These are phyloP conservation scores for Scelioninae gen. 2 DNA, from an alignment of 2,888 invertebrate species.

Conservation along the genomic window DNA sequence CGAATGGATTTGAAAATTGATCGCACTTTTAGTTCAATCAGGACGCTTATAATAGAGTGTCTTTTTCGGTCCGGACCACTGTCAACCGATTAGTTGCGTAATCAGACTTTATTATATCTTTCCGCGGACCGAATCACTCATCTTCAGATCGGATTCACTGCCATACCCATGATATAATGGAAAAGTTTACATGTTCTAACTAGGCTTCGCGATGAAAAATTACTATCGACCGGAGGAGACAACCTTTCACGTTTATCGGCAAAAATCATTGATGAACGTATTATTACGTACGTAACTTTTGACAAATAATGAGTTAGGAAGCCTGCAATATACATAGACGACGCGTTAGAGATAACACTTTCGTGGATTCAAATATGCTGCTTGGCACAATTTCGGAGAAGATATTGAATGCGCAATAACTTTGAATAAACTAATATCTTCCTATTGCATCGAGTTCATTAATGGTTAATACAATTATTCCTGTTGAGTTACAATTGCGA, in stretches of 20 bases:
- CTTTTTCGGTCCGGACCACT: slow-evolving; percentile 58
- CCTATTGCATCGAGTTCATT: too few relatives aligned
- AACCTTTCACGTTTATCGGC: slow-evolving; percentile 5
- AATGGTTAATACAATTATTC: too few relatives aligned
- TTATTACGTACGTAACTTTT: slow-evolving; percentile 6
- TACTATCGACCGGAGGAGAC: slow-evolving; percentile 21
- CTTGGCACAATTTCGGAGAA: slow-evolving; percentile 6
- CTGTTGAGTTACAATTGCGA: too few relatives aligned
- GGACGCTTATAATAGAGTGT: slow-evolving; percentile 35
- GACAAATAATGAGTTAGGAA: slow-evolving; percentile 27
- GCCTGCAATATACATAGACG: slow-evolving; percentile 1
- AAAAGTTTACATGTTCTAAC: slow-evolving; percentile 49
- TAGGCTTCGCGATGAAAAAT: slow-evolving; percentile 53
- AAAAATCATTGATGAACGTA: too few relatives aligned
- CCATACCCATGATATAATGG: slow-evolving; percentile 61
- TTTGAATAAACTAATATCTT: neutral
- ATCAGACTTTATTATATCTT: slow-evolving; percentile 48
- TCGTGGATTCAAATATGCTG: slow-evolving; percentile 1
- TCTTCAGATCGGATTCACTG: slow-evolving; percentile 64
- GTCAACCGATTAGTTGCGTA: slow-evolving; percentile 59
- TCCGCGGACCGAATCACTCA: slow-evolving; percentile 53
- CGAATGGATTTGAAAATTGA: slow-evolving; percentile 39
- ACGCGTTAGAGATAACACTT: neutral
- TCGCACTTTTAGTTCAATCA: slow-evolving; percentile 48
- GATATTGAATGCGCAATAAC: neutral